Base-by-base conservation (phyloP, 2,797 vertebrate species). In the Pogonophryne albipinna region DNA sequence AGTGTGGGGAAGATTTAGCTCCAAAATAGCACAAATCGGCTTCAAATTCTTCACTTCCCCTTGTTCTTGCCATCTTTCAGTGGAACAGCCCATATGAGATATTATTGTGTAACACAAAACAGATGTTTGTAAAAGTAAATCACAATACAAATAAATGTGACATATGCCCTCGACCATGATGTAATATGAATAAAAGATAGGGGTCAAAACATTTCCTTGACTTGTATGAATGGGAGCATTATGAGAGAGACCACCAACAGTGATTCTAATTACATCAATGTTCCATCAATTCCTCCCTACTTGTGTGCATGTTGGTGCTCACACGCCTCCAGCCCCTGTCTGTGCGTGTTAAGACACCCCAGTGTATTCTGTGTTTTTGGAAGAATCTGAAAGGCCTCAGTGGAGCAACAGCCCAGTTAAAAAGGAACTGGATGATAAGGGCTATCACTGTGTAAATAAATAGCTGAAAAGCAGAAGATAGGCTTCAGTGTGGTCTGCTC, bases 391-490 rank as follows among this genome's bases (percentile, higher is more conserved):
- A 80, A 58, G 66, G 76, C 71, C 79, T 76, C 73, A 45, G 81
- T 31, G 76, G 81, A 79, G 62, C 64, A 59, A 45, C 57, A 59
- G 74, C 44, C 41, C 38, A 51, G 52, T 74, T 27, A 53, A 85
- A 78, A 78, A 74, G 64, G 67, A 80, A 86, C 75, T 73, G 82
- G 80, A 83, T 82, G 91, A 93, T 92, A 88, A 92, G 89, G 83
- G 78, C 70, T 80, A 90, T 90, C 79, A 64, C 74, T 90, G 80
- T 86, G 88, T 91, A 94, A 93, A 94, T 90, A 95, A 95, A 94
- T 84, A 90, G 75, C 71, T 60, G 64, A 62, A 66, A 82, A 84
- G 73, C 78, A 85, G 82, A 89, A 85, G 87, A 90, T 76, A 83
- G 70, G 50, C 82, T 91, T 92, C 90, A 79, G 90, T 93, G 93